Evolutionary conservation across 2,113 vertebrate genomes (phyloP), one percentile per base, ranked within the genome.

Genomic region (Tragelaphus imberbis): DNA sequence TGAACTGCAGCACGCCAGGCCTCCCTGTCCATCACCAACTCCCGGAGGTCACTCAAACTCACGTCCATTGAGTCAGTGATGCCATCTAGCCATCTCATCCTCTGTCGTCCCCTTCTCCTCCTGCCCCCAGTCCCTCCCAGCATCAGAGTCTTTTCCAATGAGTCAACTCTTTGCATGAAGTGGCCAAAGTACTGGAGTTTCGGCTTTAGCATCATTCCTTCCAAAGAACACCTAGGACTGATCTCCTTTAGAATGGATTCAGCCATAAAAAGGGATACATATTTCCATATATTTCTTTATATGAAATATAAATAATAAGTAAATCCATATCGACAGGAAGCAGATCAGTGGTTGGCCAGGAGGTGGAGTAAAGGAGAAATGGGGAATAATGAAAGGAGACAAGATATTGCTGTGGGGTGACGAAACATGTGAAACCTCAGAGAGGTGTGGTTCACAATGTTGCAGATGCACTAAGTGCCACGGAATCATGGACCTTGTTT

Each of bases 131-230:
- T 13, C 4, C 58, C 58, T 59, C 25, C 58, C 59, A 61, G 27
- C 2, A 61, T 61, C 59, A 61, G 25, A 2, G 59, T 61, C 59
- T 61, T 61, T 61, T 61, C 59, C 27, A 61, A 14, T 61, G 59
- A 61, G 59, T 30, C 59, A 30, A 3, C 27, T 30, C 11, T 61
- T 61, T 0, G 0, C 27, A 30, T 30, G 28, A 61, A 5, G 5
- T 61, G 59, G 59, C 59, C 59, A 30, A 61, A 15, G 59, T 30
- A 30, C 5, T 30, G 28, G 59, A 61, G 13, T 61, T 61, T 61
- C 27, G 30, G 59, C 59, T 61, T 61, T 14, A 61, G 6, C 59
- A 61, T 61, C 59, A 61, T 0, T 61, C 27, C 28, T 61, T 61
- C 27, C 12, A 61, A 30, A 61, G 28, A 61, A 61, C 12, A 14